These are phyloP conservation scores for Miichthys miiuy DNA, from an alignment of 2,797 vertebrate species.

Conservation along the genomic window DNA sequence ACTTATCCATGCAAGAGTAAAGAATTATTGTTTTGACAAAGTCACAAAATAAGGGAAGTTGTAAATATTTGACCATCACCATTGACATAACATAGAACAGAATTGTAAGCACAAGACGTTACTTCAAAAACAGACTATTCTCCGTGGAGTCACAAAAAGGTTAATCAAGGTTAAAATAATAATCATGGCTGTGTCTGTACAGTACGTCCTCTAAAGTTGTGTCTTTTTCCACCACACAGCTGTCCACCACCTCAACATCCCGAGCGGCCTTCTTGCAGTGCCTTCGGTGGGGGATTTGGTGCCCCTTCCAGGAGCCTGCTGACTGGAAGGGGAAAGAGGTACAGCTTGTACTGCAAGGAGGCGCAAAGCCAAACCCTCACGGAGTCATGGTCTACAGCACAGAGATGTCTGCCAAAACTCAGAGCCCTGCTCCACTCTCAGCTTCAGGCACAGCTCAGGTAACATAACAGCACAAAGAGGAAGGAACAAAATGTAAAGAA, in stretches of 20 bases:
- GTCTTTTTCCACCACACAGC: slow-evolving; percentile 76
- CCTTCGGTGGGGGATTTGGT: slow-evolving; percentile 92
- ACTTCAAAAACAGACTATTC: neutral
- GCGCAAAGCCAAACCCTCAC: slow-evolving; percentile 84
- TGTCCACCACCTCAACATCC: slow-evolving; percentile 64
- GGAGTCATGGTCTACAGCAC: slow-evolving; percentile 88
- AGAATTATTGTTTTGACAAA: neutral
- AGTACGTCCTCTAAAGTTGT: slow-evolving; percentile 12
- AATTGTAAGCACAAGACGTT: neutral
- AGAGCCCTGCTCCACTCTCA: slow-evolving; percentile 52
- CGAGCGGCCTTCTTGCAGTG: slow-evolving; percentile 87
- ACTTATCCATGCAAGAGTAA: neutral
- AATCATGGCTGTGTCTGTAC: slow-evolving; percentile 2
- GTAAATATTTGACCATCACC: neutral
- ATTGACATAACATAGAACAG: neutral
- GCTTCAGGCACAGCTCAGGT: slow-evolving; percentile 65
- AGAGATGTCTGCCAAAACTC: slow-evolving; percentile 59
- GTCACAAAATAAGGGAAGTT: neutral
- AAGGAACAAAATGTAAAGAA: slow-evolving; percentile 36
- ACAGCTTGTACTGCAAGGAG: slow-evolving; percentile 87
- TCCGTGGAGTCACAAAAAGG: neutral
- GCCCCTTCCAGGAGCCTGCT: slow-evolving; percentile 70
- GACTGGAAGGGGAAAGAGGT: slow-evolving; percentile 73
- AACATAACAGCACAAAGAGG: slow-evolving; percentile 48
- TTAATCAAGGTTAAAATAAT: slow-evolving; percentile 2